phyloP scores from a whole-genome alignment of 2,797 vertebrate genomes.

The Centroberyx gerrardi region DNA sequence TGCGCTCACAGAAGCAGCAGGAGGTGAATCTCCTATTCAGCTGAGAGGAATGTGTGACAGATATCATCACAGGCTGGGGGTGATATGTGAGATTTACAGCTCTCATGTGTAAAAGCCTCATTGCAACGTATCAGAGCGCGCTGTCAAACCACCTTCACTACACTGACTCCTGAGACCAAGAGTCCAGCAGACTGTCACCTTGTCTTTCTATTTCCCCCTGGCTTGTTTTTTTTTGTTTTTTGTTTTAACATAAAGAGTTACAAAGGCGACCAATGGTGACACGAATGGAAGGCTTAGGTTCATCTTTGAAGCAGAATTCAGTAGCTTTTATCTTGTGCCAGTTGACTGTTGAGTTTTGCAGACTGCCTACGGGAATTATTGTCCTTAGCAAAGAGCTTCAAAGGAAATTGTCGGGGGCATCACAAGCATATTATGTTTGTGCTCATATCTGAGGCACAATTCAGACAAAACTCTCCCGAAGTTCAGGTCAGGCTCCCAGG shows the following conservation, averaged over 20 bases:
- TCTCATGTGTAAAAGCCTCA: not conserved
- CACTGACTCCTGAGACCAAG: not conserved
- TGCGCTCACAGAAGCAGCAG: not conserved
- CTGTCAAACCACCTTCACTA: not conserved
- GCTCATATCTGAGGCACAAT: conserved; percentile 6
- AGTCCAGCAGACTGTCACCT: too few species aligned
- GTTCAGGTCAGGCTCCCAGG: conserved; percentile 5
- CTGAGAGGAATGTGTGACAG: not conserved
- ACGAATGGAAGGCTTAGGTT: conserved; percentile 11
- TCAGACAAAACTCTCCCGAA: not conserved
- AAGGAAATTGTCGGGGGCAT: conserved; percentile 29
- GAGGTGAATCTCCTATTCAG: not conserved
- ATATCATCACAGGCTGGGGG: not conserved
- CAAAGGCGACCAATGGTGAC: not conserved
- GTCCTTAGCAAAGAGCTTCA: conserved; percentile 24
- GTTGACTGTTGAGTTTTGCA: conserved; percentile 19
- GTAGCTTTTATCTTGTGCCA: conserved; percentile 33
- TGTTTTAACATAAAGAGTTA: not conserved
- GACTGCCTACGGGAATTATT: not conserved
- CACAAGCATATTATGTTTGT: conserved; percentile 19
- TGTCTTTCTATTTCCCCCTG: too few species aligned
- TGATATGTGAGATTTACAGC: not conserved
- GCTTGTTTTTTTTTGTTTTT: not conserved
- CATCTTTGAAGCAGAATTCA: conserved; percentile 5
- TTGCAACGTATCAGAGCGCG: not conserved